Evolutionary conservation across 2,113 vertebrate genomes (phyloP).

Genomic region (Typhlomys cinereus): DNA sequence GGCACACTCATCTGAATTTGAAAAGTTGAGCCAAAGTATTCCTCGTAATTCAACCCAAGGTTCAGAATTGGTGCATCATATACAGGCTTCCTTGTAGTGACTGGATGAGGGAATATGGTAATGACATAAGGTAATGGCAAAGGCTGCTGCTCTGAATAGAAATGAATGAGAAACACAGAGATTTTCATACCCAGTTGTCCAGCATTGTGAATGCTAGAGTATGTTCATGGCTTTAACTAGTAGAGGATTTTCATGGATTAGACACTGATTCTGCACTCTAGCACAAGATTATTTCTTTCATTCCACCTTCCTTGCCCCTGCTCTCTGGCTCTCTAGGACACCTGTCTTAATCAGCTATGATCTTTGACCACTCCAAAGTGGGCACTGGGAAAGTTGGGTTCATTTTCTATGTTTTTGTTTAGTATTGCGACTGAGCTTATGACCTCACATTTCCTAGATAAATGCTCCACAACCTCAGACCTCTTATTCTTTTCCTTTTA

Average conservation of each 20-base stretch:
- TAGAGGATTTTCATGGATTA: neutral
- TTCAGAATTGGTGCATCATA: neutral
- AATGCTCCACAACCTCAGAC: neutral
- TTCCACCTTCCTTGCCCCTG: neutral
- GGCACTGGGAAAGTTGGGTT: neutral
- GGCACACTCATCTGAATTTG: no score
- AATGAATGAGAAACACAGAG: neutral
- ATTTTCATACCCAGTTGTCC: neutral
- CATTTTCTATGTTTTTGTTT: neutral
- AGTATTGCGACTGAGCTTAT: neutral
- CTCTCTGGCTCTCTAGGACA: neutral
- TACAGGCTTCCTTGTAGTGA: neutral
- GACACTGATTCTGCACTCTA: no score
- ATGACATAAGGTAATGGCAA: neutral
- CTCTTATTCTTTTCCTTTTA: neutral
- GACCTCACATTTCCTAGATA: neutral
- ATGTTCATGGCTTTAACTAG: neutral
- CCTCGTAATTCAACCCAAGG: neutral
- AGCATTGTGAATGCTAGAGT: no score
- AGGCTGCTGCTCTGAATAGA: neutral
- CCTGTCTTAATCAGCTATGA: no score
- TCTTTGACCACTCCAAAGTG: neutral
- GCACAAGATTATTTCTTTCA: neutral
- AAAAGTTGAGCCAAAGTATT: neutral
- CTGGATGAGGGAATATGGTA: neutral